Percentiles rank a stretch among this genome's conserved stretches.
Conservation (phyloP, 2,113 vertebrate species). For the Cnemophilus loriae region DNA sequence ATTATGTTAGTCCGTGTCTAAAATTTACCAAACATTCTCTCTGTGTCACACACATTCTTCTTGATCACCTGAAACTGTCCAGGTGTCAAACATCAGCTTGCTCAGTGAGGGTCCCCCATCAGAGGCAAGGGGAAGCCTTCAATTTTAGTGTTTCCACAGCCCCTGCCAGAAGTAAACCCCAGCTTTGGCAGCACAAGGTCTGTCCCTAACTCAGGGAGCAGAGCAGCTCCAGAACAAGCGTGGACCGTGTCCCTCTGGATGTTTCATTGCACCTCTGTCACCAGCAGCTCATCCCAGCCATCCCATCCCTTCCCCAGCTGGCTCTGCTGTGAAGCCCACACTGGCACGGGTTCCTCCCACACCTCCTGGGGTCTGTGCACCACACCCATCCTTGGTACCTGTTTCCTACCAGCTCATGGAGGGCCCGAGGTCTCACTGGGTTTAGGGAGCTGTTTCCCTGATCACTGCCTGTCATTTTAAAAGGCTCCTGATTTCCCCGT, state of each 20-base stretch:
- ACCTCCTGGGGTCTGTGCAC: not conserved
- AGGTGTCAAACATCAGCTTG: not conserved
- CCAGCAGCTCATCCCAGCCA: not conserved
- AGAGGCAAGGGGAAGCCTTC: not conserved
- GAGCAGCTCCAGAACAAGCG: not conserved
- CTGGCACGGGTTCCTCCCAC: not conserved
- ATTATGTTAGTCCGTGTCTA: not conserved
- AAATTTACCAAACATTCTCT: not conserved
- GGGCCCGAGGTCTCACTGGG: not conserved
- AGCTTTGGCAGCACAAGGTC: not conserved
- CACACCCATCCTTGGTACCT: not conserved
- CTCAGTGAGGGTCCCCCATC: not conserved
- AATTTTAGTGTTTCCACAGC: not conserved
- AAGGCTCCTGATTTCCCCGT: rapidly evolving
- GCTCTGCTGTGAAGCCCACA: rapidly evolving
- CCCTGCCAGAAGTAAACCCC: not conserved
- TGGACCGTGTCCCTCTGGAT: rapidly evolving
- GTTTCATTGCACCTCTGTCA: not conserved
- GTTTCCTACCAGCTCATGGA: not conserved
- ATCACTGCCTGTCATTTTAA: not conserved
- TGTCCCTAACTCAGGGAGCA: not conserved
- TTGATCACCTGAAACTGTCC: not conserved
- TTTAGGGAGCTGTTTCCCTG: not conserved
- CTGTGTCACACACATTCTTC: not conserved
- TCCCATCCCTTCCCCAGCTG: not conserved